Evolutionary conservation across 1,140 invertebrate genomes (phyloP).

Genomic region (Bradysia coprophila): DNA sequence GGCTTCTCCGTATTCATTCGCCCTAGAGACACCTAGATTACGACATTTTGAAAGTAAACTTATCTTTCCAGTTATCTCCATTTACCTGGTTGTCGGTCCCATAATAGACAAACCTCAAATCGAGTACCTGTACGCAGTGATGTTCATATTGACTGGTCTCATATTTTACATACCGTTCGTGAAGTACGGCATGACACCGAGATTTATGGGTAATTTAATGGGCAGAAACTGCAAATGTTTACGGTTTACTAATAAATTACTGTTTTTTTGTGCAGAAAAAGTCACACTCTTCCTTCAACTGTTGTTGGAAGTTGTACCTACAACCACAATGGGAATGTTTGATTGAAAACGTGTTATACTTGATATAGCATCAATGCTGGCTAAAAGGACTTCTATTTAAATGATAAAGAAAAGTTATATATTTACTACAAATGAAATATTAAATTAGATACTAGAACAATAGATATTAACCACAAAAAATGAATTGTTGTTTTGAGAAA

Average conservation of each 20-base stretch:
- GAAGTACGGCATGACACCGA: conserved; percentile 60
- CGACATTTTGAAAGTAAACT: no score
- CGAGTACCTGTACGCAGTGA: conserved; percentile 77
- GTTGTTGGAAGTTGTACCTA: conserved; percentile 78
- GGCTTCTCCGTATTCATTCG: no score
- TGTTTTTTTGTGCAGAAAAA: conserved; percentile 37
- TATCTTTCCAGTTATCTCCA: no score
- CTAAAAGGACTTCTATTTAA: no score
- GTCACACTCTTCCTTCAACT: conserved; percentile 81
- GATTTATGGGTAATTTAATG: conserved; percentile 57
- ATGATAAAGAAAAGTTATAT: no score
- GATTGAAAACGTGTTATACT: no score
- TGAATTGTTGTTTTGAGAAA: no score
- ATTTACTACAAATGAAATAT: no score
- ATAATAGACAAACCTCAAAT: conserved; percentile 81
- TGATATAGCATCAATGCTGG: no score
- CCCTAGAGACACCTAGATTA: no score
- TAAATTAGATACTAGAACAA: no score
- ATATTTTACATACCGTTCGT: conserved; percentile 89
- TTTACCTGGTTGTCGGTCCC: conserved; percentile 82
- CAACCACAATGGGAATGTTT: conserved; percentile 39
- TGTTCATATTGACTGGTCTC: conserved; percentile 74
- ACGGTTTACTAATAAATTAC: neutral
- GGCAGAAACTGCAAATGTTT: conserved; percentile 2
- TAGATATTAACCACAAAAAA: no score